These are phyloP conservation scores for Calcarius lapponicus DNA, from an alignment of 2,797 vertebrate species.

Conservation along the genomic window DNA sequence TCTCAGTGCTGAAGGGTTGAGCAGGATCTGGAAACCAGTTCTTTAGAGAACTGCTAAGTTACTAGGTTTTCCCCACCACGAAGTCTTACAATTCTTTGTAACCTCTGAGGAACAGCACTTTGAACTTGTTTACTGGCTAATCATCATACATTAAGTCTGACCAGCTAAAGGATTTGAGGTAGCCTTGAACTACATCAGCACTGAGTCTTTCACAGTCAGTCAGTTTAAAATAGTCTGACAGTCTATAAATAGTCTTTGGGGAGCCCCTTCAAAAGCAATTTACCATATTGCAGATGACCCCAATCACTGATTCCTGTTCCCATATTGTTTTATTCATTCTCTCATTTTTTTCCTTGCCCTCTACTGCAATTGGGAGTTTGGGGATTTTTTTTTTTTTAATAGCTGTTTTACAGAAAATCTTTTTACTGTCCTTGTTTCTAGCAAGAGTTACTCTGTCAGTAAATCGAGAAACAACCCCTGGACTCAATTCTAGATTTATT, in stretches of 20 bases:
- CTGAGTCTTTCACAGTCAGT: not conserved
- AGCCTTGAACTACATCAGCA: not conserved
- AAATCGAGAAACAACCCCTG: not conserved
- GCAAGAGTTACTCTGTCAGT: not conserved
- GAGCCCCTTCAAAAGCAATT: not conserved
- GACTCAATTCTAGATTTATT: not conserved
- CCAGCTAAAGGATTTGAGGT: not conserved
- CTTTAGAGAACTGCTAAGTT: not conserved
- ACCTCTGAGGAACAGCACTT: not conserved
- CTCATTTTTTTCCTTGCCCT: not conserved
- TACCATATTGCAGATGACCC: not conserved
- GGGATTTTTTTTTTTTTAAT: not conserved
- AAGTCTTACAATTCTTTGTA: not conserved
- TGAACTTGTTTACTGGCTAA: not conserved
- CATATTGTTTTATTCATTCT: not conserved
- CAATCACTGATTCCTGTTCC: not conserved
- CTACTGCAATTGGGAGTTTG: not conserved
- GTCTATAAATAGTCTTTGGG: not conserved
- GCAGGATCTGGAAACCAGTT: not conserved
- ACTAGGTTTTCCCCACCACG: not conserved
- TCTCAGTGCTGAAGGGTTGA: not conserved
- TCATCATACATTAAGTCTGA: not conserved
- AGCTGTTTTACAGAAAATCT: not conserved
- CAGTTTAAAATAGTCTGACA: not conserved
- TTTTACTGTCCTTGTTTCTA: not conserved